Evolutionary conservation across 2,888 invertebrate genomes (phyloP), one percentile per base, ranked within the genome.

Genomic region (Epirrhoe alternata): DNA sequence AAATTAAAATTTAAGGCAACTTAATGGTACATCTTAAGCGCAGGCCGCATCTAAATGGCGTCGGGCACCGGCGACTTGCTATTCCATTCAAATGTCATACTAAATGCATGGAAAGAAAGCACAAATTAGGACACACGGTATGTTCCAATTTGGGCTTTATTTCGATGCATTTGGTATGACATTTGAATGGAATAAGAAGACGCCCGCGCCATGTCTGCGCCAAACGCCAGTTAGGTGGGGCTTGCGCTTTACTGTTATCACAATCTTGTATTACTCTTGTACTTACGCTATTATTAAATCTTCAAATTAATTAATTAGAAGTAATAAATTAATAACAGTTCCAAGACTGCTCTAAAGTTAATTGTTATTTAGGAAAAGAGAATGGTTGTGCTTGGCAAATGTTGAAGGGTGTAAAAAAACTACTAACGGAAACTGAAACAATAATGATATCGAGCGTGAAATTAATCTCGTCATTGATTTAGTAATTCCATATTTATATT

Each of bases 321-420:
- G 14, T 59, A 54, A 50, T 50, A 61, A 61, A 51, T 57, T 47
- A 58, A 60, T 33, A 64, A 61, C 62, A 70, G 74, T 67, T 67
- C n/a, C 49, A 69, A 74, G 73, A 74, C 72, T 74, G 75, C 70
- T 66, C 60, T 42, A 42, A 42, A 42, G 67, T 66, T 57, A 63
- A 63, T 64, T 59, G 61, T 4, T 42, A 66, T 50, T 33, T 63
- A 66, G 16, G 53, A 61, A 62, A 60, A 54, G 31, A 65, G 38
- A 57, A 73, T 52, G 77, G 77, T 77, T 80, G 76, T 74, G 76
- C 67, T 68, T 74, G 69, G 38, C 47, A 54, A 68, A 69, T 66
- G 62, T 61, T 65, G 56, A 52, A 57, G 38, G 38, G 38, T 42
- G 38, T 35, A 35, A 42, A 7, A 10, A 35, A 35, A 35, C 5